These are phyloP conservation scores for Microcebus griseorufus DNA, from an alignment of 2,113 vertebrate genomes.

Conservation along the genomic window DNA sequence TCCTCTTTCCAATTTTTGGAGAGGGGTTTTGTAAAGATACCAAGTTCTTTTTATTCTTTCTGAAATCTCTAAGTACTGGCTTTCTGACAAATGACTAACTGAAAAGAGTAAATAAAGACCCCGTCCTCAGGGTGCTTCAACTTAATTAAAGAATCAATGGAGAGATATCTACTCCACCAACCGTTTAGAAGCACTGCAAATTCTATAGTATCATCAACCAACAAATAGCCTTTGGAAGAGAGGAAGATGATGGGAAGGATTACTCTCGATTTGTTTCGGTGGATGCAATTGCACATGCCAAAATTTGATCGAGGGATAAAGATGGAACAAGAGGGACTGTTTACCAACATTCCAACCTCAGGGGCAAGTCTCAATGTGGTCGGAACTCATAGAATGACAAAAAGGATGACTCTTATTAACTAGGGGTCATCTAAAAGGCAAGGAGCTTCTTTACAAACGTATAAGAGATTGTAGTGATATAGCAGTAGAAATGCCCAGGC, in stretches of 20 bases:
- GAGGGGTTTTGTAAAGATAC: not conserved
- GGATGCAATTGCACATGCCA: not conserved
- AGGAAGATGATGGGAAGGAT: conserved; percentile 13
- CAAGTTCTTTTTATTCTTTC: not conserved
- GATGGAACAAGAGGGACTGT: not conserved
- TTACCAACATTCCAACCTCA: conserved; percentile 16
- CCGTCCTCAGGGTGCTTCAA: conserved; percentile 1
- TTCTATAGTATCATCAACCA: conserved; percentile 31
- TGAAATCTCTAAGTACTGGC: conserved; percentile 15
- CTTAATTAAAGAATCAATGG: conserved; percentile 23
- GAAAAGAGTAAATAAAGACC: conserved; percentile 43
- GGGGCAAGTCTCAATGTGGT: not conserved
- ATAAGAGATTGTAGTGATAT: not conserved
- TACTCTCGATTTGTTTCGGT: conserved; percentile 3
- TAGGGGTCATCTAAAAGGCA: not conserved
- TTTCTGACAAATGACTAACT: conserved; percentile 54
- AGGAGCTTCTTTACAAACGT: not conserved
- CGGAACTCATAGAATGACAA: not conserved
- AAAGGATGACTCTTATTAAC: not conserved
- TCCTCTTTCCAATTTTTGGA: conserved; percentile 2
- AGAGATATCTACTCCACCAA: conserved; percentile 13
- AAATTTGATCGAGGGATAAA: conserved; percentile 55
- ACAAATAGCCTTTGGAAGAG: conserved; percentile 40
- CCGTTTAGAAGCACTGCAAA: conserved; percentile 42
- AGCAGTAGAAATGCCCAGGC: not conserved